Base-by-base conservation (phyloP, 2,113 vertebrate species). In the Cranoglanis bouderius region DNA sequence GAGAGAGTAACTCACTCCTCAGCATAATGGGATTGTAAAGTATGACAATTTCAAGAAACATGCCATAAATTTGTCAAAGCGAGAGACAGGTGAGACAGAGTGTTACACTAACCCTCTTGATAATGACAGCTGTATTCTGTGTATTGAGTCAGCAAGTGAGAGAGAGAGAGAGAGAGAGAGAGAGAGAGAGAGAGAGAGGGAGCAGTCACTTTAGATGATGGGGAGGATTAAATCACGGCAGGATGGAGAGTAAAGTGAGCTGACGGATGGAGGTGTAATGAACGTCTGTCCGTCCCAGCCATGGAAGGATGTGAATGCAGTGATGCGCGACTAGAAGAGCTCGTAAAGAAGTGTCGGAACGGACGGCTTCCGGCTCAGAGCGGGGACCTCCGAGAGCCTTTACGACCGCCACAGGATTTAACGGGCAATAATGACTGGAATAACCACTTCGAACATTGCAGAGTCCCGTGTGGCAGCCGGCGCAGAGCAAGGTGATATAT, bases 1-100 rank as follows among this genome's bases (percentile, higher is more conserved):
- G 93, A 94, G 95, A 93, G 92, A 97, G 96, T 97, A 97, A 97
- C 96, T 97, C 96, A 96, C 96, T 97, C 95, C 94, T 77, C 92
- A 94, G 96, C 96, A 97, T 98, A 97, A 97, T 97, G 96, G 97
- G 97, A 97, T 95, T 98, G 97, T 97, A 97, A 99, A 98, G 95
- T 92, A 94, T 96, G 96, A 96, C 96, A 96, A 97, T 98, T 98
- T 97, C 96, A 96, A 95, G 95, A 96, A 97, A 97, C 93, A 96
- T 87, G 94, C 95, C 95, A 97, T 99, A 98, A 99, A 99, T 98
- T 97, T 91, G 90, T 87, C 95, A 92, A 95, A 96, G 95, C 95
- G 91, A 94, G 94, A 93, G 96, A 95, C 95, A 91, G 94, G 93
- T 93, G 96, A 91, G 77, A 89, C 78, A 78, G 88, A 88, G 88